These are phyloP conservation scores for Pholis gunnellus DNA, from an alignment of 2,113 vertebrate genomes.

Conservation along the genomic window DNA sequence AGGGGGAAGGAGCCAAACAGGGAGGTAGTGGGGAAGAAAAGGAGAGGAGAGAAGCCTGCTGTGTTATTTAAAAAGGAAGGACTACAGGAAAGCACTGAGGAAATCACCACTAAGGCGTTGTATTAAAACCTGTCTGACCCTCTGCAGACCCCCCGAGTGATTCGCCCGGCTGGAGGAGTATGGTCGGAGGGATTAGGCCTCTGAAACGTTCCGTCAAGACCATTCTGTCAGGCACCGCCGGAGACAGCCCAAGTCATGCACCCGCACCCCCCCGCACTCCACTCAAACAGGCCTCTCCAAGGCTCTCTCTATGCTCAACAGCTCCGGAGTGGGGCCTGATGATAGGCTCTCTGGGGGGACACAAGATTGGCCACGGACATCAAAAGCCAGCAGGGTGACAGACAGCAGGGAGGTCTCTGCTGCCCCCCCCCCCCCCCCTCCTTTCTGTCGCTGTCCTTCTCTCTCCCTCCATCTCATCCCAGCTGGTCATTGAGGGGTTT, in stretches of 20 bases:
- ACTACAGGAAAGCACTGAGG: constrained; percentile 71
- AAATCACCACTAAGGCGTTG: constrained; percentile 75
- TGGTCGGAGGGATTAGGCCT: constrained; percentile 81
- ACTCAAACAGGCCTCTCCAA: constrained; percentile 71
- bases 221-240: constrained; percentile 82
- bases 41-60: constrained; percentile 60
- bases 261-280: constrained; percentile 56
- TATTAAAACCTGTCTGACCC: constrained; percentile 81
- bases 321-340: constrained; percentile 84
- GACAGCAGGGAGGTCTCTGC: constrained; percentile 81
- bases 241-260: constrained; percentile 71
- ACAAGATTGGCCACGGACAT: constrained; percentile 85
- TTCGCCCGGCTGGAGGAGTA: constrained; percentile 80
- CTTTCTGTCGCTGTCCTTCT: constrained; percentile 43
- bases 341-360: constrained; percentile 84
- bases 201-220: constrained; percentile 85
- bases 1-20: constrained; percentile 35
- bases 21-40: constrained; percentile 4
- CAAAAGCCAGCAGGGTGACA: constrained; percentile 86
- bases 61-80: constrained; percentile 73
- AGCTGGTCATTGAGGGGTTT: constrained; percentile 77
- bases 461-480: constrained; percentile 66
- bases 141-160: constrained; percentile 70
- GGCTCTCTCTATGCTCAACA: constrained; percentile 72
- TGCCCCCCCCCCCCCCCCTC: constrained; percentile 36